Evolutionary conservation across 2,888 invertebrate species (phyloP), one percentile per base, ranked within the genome.

Genomic region (Dichetophora obliterata): DNA sequence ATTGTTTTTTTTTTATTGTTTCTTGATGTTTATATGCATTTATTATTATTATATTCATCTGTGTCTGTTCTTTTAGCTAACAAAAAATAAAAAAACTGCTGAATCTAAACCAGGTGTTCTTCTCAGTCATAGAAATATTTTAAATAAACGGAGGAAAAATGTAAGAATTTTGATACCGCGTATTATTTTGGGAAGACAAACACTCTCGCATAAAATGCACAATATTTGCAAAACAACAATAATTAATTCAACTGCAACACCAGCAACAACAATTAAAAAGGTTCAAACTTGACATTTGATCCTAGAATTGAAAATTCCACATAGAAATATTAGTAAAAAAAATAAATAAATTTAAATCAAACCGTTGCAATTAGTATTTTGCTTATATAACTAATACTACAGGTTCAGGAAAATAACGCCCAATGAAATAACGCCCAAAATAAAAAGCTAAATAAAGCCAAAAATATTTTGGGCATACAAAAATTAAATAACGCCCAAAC

Each of bases 101-200:
- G 74, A 65, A 34, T 54, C 31, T 66, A 65, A 48, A 19, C 52
- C 74, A 19, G 74, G 65, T 74, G 52, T 66, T 54, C 71, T 71
- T 71, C 54, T 54, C 74, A 66, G 54, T 52, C 65, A 74, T 37
- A 74, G 54, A 66, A 74, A 74, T 74, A 83, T 85, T 79, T 82
- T 84, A 79, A 83, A 84, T 82, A 84, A 83, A 79, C 82, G 84
- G 77, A 82, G 84, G 75, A 83, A 83, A 80, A 82, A 84, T 82
- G 83, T 82, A 80, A 82, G 83, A 81, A 80, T 81, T 79, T 78
- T 78, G 75, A 79, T 82, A 75, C 81, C 81, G 52, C 81, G 77
- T n/a, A 78, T 78, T 34, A 76, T 65, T 34, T 74, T 80, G 77
- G 78, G 78, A 31, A 77, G 77, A 61, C 75, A 66, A 24, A 65